These are phyloP conservation scores for Diadumene lineata DNA, from an alignment of 92 coral and sea anemone genomes.

Conservation along the genomic window DNA sequence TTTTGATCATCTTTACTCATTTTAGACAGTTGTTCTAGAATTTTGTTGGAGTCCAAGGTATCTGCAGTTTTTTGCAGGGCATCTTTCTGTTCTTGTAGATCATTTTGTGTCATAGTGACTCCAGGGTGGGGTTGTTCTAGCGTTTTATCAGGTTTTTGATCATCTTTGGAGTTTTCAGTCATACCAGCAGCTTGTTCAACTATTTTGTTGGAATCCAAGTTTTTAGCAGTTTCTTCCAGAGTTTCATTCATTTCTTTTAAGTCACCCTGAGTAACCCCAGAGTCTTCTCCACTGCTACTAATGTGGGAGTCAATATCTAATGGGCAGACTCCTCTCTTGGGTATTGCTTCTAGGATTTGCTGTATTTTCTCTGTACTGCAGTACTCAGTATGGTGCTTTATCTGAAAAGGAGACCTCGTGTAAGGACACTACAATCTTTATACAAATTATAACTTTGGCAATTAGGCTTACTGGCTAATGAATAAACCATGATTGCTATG, in stretches of 20 bases:
- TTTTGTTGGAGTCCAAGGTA: too few species aligned
- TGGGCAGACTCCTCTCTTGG: conserved; percentile 23
- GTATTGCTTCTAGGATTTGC: conserved; percentile 31
- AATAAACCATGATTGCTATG: too few species aligned
- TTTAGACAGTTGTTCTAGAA: background rate
- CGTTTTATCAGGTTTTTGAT: too few species aligned
- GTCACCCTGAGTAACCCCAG: conserved; percentile 13
- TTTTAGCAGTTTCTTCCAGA: background rate
- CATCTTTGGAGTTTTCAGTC: too few species aligned
- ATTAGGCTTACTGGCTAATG: background rate
- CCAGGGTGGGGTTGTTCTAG: too few species aligned
- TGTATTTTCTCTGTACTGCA: conserved; percentile 62
- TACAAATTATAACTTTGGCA: background rate
- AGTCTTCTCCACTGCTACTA: conserved; percentile 3
- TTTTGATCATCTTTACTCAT: background rate
- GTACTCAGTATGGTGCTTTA: conserved; percentile 73
- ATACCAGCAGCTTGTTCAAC: too few species aligned
- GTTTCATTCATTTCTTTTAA: background rate
- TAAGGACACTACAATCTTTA: background rate
- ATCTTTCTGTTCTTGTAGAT: background rate
- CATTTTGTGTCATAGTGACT: background rate
- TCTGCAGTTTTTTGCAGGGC: background rate
- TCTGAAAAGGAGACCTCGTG: conserved; percentile 24
- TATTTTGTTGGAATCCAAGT: too few species aligned
- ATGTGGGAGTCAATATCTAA: conserved; percentile 1